Base-by-base conservation (phyloP, 30 jellyfish, hydroid and myxozoan genomes). In the Nemopilema nomurai region DNA sequence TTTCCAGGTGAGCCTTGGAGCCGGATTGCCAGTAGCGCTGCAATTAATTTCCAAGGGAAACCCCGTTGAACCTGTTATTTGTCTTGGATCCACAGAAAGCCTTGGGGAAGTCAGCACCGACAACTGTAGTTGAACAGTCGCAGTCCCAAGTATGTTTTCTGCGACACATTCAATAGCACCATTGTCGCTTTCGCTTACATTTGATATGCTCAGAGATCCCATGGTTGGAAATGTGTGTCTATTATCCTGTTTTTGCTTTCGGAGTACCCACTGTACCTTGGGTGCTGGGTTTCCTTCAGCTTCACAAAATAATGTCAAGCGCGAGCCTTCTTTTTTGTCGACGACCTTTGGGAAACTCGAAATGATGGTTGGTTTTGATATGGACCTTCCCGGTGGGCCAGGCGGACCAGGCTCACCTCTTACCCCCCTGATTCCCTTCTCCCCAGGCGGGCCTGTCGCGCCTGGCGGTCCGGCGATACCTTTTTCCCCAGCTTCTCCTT, bases 11-110 rank as follows among this genome's bases (percentile, higher is more conserved):
- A 80, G 25, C 51, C 23, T 80, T 31, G 89, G 89, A 16, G 4
- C 23, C 32, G 89, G 89, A 25, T 49, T 80, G 27, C 89, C 89
- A 18, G 76, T 67, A 16, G 81, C 89, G 22, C 24, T 80, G 69
- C 89, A 80, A 6, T 16, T 24, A 20, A 80, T 24, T 8, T 65
- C 33, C n/a, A 67, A 21, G 17, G 72, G 75, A 9, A 32, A n/a
- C 32, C 89, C 81, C 0, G 33, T 69, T 31, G 81, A 31, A 8
- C 72, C 72, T 28, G 71, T 28, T 25, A 80, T 13, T 66, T 25
- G 64, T 23, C 31, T 64, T 0, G 89, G 33, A 18, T 30, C 30
- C 52, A 80, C 28, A 6, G 18, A 26, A 18, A 80, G 57, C 28
- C 17, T 80, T 19, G 81, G 89, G n/a, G 23, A 63, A 30, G 89